Base-by-base conservation (phyloP, 2,797 vertebrate genomes). In the Rachycentron canadum region DNA sequence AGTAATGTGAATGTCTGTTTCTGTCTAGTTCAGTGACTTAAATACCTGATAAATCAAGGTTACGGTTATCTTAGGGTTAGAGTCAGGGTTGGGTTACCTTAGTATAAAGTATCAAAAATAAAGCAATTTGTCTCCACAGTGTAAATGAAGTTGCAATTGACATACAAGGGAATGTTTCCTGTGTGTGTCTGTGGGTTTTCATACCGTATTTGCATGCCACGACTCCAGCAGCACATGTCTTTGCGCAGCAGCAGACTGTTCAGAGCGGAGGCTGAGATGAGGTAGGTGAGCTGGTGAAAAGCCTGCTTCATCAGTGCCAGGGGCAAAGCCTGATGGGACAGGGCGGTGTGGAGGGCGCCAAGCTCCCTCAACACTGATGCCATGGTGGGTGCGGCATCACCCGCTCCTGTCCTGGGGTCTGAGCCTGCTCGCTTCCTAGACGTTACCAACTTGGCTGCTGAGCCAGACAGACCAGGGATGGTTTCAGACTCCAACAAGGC, bases 191-290 rank as follows among this genome's bases (percentile, higher is more conserved):
- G 64, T 21, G 55, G 16, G 1, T 34, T 8, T 56, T 28, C 30
- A 9, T 69, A 96, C 96, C 96, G 92, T 90, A 97, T 96, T 78
- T 96, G 95, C 67, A 96, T 86, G 60, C 96, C 96, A 0, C 94
- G 89, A 78, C 89, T 95, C 89, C 95, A 96, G 91, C 92, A 94
- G 91, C 96, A 96, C 55, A 91, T 82, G 76, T 96, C 95, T 73
- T 94, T 96, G 53, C 95, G 92, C 62, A 96, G 92, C 81, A 97
- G 90, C 82, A 97, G 91, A 81, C 85, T 94, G 93, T 95, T 97
- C 80, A 97, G 91, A 6, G 95, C 84, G 0, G 90, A 87, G 70
- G 95, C 89, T 0, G 89, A 73, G 86, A 96, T 52, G 65, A 93
- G 70, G 89, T 95, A 92, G 80, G 90, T 88, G 64, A 97, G 91